Percentiles rank a stretch among this genome's conserved stretches.
phyloP scores from a whole-genome alignment of 2,797 vertebrate genomes.

The Morelia viridis region DNA sequence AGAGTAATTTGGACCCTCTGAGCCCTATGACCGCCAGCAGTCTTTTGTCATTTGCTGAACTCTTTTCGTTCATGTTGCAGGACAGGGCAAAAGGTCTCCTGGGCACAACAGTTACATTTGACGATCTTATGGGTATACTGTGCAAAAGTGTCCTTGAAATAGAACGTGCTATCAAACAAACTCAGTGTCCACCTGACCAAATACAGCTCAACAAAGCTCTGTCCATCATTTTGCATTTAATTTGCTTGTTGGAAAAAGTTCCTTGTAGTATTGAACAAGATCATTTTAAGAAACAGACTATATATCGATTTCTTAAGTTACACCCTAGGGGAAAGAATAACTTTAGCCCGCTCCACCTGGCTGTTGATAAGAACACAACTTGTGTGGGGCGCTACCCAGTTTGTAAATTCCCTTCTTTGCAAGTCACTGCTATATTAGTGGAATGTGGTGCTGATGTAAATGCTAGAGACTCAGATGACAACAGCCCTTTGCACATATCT shows the following conservation, averaged over 20 bases:
- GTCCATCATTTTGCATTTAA: slow-evolving; percentile 97
- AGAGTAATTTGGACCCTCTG: slow-evolving; percentile 93
- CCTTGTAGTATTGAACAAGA: slow-evolving; percentile 92
- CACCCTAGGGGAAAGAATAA: slow-evolving; percentile 94
- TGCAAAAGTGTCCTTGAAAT: slow-evolving; percentile 97
- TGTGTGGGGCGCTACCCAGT: slow-evolving; percentile 97
- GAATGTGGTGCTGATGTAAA: slow-evolving; percentile 96
- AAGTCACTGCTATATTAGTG: slow-evolving; percentile 91
- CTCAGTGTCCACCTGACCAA: slow-evolving; percentile 84
- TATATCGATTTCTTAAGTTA: slow-evolving; percentile 96
- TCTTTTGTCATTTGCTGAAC: slow-evolving; percentile 94
- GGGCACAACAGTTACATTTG: slow-evolving; percentile 93
- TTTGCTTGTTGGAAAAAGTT: slow-evolving; percentile 97
- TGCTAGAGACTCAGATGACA: slow-evolving; percentile 91
- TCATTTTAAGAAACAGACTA: slow-evolving; percentile 96
- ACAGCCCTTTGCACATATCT: slow-evolving; percentile 95
- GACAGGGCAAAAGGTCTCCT: slow-evolving; percentile 95
- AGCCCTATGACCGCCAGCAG: slow-evolving; percentile 99
- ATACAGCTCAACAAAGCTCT: slow-evolving; percentile 95
- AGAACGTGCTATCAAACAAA: slow-evolving; percentile 89
- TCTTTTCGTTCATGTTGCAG: slow-evolving; percentile 99
- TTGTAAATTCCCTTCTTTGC: slow-evolving; percentile 97
- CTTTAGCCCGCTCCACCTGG: slow-evolving; percentile 95
- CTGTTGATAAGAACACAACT: slow-evolving; percentile 95
- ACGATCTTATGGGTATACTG: slow-evolving; percentile 96